phyloP scores from a whole-genome alignment of 2,797 vertebrate species.

The Xiphorhynchus erythropygius region DNA sequence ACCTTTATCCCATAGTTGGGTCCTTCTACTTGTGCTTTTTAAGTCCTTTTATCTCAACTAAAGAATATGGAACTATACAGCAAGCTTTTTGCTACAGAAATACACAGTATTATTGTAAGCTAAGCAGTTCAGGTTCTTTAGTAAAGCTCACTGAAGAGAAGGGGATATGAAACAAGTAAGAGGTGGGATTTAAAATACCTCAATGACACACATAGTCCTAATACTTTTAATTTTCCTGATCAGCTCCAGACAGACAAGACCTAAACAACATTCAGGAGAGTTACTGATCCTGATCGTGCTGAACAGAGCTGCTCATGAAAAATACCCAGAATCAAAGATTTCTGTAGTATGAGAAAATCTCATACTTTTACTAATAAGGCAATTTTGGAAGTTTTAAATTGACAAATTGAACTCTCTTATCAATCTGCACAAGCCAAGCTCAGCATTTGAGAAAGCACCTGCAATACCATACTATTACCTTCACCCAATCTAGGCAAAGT shows the following conservation, averaged over 20 bases:
- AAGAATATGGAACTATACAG: not conserved
- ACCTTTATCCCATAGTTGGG: not conserved
- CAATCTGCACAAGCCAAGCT: not conserved
- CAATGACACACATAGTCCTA: not conserved
- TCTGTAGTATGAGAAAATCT: not conserved
- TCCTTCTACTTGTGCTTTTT: not conserved
- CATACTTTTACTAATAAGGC: not conserved
- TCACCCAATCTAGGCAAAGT: not conserved
- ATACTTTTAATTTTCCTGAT: conserved; percentile 11
- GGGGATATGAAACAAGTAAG: not conserved
- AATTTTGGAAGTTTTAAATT: not conserved
- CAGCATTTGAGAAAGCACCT: not conserved
- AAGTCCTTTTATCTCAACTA: not conserved
- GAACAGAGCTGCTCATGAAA: not conserved
- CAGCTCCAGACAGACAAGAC: not conserved
- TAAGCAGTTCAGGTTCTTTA: not conserved
- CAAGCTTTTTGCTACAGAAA: not conserved
- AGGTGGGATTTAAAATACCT: not conserved
- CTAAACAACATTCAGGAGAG: not conserved
- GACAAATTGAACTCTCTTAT: not conserved
- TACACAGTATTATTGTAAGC: not conserved
- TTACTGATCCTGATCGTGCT: not conserved
- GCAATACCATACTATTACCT: not conserved
- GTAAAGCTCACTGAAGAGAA: not conserved
- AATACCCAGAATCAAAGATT: not conserved